Evolutionary conservation across 2,797 vertebrate genomes (phyloP).

Genomic region (Meriones psammophilus): DNA sequence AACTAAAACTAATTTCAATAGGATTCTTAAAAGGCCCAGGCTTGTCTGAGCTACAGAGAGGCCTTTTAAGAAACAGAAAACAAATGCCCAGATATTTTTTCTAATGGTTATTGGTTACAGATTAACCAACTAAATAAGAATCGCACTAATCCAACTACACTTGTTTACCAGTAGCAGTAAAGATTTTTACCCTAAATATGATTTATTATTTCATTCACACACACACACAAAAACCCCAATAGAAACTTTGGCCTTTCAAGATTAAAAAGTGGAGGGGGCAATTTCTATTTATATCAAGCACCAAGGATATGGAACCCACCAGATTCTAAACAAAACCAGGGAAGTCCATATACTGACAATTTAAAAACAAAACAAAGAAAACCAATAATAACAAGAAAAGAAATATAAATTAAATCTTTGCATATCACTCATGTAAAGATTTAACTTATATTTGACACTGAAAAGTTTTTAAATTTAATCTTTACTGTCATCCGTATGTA

Average conservation of each 20-base stretch:
- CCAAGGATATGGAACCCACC: background rate
- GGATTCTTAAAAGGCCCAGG: background rate
- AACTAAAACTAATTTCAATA: conserved; percentile 4
- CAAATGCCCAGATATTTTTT: background rate
- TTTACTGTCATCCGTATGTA: background rate
- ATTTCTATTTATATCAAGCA: conserved; percentile 5
- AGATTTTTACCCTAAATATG: background rate
- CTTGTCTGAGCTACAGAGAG: background rate
- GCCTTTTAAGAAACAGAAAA: background rate
- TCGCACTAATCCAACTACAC: background rate
- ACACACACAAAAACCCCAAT: background rate
- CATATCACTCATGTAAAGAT: background rate
- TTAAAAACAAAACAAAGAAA: background rate
- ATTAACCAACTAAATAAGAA: background rate
- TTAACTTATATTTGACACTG: conserved; percentile 35
- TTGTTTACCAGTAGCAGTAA: background rate
- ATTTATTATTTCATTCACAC: background rate
- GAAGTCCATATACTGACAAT: background rate
- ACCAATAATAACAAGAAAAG: background rate
- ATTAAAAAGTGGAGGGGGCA: background rate
- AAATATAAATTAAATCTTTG: background rate
- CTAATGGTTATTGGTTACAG: background rate
- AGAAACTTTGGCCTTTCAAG: background rate
- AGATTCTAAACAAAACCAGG: conserved; percentile 55
- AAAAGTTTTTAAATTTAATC: conserved; percentile 28